phyloP scores from a whole-genome alignment of 2,888 invertebrate genomes.

The Horisme vitalbata region DNA sequence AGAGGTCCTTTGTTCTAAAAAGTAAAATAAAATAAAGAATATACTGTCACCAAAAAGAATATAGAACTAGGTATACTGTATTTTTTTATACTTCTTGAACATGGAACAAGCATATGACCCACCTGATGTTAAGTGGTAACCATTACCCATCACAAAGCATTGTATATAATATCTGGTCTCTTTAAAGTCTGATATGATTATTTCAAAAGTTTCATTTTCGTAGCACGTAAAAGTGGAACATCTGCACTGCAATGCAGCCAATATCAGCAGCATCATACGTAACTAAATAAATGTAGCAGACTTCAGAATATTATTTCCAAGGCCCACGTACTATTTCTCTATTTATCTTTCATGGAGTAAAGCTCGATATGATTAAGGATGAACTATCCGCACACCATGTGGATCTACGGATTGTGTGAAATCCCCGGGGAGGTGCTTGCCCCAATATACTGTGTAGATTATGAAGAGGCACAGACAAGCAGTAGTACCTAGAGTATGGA shows the following conservation, averaged over 20 bases:
- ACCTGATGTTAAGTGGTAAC: too few species aligned
- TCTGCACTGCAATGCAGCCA: constrained; percentile 21
- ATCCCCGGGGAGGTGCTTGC: constrained; percentile 17
- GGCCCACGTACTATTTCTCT: constrained; percentile 4
- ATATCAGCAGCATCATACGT: constrained; percentile 8
- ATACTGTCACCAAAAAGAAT: too few species aligned
- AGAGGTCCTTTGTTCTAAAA: too few species aligned
- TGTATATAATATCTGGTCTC: not conserved
- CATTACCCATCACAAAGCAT: too few species aligned
- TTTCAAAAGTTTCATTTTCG: constrained; percentile 5
- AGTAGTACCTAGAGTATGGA: constrained; percentile 1
- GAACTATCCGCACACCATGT: constrained; percentile 17
- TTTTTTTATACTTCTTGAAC: too few species aligned
- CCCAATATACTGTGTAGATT: constrained; percentile 22
- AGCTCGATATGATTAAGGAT: constrained; percentile 17
- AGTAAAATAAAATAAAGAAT: too few species aligned
- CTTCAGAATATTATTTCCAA: constrained; percentile 8
- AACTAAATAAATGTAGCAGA: not conserved
- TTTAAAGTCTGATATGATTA: constrained; percentile 1
- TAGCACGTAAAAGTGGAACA: constrained; percentile 15
- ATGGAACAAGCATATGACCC: too few species aligned
- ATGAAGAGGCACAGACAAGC: constrained; percentile 14
- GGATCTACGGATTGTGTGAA: constrained; percentile 21
- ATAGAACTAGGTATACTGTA: too few species aligned
- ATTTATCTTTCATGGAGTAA: constrained; percentile 15